Base-by-base conservation (phyloP, 1,140 invertebrate species). In the Neocloeon triangulifer region DNA sequence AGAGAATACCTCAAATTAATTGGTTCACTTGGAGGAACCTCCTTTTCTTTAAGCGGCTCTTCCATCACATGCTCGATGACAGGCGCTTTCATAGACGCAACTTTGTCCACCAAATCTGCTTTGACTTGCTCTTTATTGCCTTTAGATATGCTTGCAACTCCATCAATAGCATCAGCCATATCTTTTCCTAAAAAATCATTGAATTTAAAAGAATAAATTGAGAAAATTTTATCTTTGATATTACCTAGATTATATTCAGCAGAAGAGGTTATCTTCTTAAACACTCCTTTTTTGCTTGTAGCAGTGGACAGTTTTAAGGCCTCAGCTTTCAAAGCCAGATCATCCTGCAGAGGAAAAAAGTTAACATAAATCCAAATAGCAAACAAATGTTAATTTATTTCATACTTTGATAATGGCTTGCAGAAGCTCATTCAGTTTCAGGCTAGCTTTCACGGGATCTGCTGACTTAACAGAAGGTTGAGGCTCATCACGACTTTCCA, bases 71-170 rank as follows among this genome's bases (percentile, higher is more conserved):
- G 30, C 25, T 23, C 18, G 5, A 41, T 28, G 15, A 28, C 8
- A 6, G 15, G 4, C 33, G 21, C 32, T 29, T 34, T 34, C 14
- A 21, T 28, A 17, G 32, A n/a, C 21, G 69, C 52, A 5, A 78
- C 51, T 50, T 71, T 74, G 15, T 65, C 57, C 21, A 84, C 48
- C n/a, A 84, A 50, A 45, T 82, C 74, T 5, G 66, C 64, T 52
- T 81, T 67, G 4, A 66, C 74, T 55, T 73, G 58, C 43, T 66
- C 58, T 8, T 56, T 51, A 51, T 80, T 61, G 8, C 68, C 66
- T 33, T 66, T 64, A 12, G 79, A 44, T 13, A 48, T 51, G 39
- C 59, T 43, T 25, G 76, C 75, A 21, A 80, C 69, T 35, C 67
- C 51, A 48, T 68, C 61, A 1, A 69, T 75, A 19, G 77, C 75